Percentiles rank a stretch among this genome's conserved stretches.
These are phyloP conservation scores for Drosophila seguyi DNA, from an alignment of 1,140 invertebrate genomes.

Conservation along the genomic window DNA sequence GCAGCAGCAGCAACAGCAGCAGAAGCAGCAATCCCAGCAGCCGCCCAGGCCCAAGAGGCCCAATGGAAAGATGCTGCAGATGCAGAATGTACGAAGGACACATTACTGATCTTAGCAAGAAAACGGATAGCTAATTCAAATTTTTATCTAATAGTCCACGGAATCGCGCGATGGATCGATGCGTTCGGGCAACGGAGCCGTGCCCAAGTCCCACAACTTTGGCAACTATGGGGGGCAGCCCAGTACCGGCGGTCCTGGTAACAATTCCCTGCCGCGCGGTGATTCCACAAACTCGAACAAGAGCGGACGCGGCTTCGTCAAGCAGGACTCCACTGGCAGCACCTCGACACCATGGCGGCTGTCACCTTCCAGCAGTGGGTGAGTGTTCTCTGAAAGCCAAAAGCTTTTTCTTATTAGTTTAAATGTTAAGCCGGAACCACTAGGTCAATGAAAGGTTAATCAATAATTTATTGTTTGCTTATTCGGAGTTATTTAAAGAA, in stretches of 20 bases:
- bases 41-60: conserved; percentile 69
- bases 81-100: conserved; percentile 68
- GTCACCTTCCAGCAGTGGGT: conserved; percentile 93
- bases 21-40: conserved; percentile 53
- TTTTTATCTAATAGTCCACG: conserved; percentile 84
- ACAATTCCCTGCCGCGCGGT: conserved; percentile 84
- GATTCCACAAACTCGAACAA: conserved; percentile 85
- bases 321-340: conserved; percentile 91
- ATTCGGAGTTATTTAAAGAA: neutral
- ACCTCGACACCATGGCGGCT: conserved; percentile 89
- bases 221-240: conserved; percentile 90
- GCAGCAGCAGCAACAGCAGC: conserved; percentile 48
- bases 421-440: conserved; percentile 13
- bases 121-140: neutral
- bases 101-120: rapidly evolving
- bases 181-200: conserved; percentile 87
- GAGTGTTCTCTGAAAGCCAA: conserved; percentile 85
- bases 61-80: conserved; percentile 81
- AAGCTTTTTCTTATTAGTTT: neutral
- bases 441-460: neutral
- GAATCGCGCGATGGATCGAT: conserved; percentile 85
- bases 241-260: conserved; percentile 71
- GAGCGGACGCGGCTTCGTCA: conserved; percentile 86
- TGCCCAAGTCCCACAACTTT: conserved; percentile 94
- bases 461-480: neutral